Evolutionary conservation across 1,140 invertebrate genomes (phyloP).

Genomic region (Bradysia coprophila): DNA sequence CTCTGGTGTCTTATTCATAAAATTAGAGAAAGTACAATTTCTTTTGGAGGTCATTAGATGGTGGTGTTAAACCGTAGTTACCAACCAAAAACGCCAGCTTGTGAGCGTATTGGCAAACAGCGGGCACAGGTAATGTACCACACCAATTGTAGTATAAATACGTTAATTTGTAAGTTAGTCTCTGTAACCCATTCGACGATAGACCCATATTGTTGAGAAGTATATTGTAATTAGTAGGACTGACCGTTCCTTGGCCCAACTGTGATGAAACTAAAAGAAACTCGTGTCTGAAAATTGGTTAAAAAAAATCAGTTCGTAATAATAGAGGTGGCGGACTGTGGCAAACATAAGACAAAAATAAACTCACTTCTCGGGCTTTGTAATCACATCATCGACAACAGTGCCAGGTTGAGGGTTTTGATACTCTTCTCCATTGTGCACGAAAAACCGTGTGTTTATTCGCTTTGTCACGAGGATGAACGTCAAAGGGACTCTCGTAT

Average conservation of each 20-base stretch:
- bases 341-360: background rate
- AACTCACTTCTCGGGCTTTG: conserved; percentile 42
- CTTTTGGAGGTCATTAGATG: conserved; percentile 24
- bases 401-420: conserved; percentile 70
- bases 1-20: no score
- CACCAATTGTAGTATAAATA: conserved; percentile 74
- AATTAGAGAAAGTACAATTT: conserved; percentile 27
- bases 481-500: conserved; percentile 35
- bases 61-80: conserved; percentile 41
- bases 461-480: conserved; percentile 56
- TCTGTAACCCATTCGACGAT: conserved; percentile 45
- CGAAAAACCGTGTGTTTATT: conserved; percentile 49
- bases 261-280: conserved; percentile 66
- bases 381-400: conserved; percentile 70
- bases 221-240: conserved; percentile 65
- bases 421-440: conserved; percentile 8
- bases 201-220: conserved; percentile 42
- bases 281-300: conserved; percentile 39
- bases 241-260: conserved; percentile 59
- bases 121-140: conserved; percentile 64
- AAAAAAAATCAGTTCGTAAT: no score
- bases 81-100: conserved; percentile 67
- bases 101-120: conserved; percentile 74
- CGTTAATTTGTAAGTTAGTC: conserved; percentile 58
- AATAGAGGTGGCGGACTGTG: background rate